A percentile compares a stretch with the other conserved stretches of the same genome.
Conservation (phyloP, 2,113 vertebrate genomes). For the Anhinga rufa region DNA sequence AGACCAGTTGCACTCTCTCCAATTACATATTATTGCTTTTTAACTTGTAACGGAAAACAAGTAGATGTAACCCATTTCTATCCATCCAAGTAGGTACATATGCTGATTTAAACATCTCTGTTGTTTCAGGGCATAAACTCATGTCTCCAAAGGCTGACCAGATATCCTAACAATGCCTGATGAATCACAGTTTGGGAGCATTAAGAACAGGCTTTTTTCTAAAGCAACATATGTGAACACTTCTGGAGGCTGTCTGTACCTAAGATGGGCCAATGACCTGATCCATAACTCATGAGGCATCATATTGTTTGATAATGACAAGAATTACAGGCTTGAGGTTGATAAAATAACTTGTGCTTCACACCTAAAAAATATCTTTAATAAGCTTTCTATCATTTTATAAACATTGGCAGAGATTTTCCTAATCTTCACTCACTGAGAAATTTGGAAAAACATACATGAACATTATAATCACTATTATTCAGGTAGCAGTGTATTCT, state of each 20-base stretch:
- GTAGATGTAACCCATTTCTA: neutral
- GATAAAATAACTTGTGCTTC: neutral
- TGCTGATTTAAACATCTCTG: neutral
- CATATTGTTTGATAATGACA: neutral
- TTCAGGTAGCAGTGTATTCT: neutral
- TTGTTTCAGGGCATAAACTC: neutral
- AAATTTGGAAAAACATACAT: neutral
- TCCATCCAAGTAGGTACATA: neutral
- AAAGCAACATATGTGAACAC: neutral
- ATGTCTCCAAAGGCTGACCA: neutral
- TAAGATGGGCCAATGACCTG: neutral
- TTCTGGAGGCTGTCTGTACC: neutral
- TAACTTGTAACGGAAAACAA: neutral
- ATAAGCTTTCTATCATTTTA: neutral
- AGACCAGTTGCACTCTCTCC: neutral
- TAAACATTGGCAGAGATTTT: neutral
- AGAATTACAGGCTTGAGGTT: neutral
- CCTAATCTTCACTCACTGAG: neutral
- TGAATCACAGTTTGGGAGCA: neutral
- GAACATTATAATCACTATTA: neutral
- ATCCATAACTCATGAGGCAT: slow-evolving; percentile 7
- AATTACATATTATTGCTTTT: neutral
- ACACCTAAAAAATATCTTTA: neutral
- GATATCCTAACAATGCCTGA: neutral
- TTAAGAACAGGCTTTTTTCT: neutral